A percentile compares a stretch with the other conserved stretches of the same genome.
These are phyloP conservation scores for Cassiopea andromeda DNA, from an alignment of 30 jellyfish, hydroid and myxozoan species.

Conservation along the genomic window DNA sequence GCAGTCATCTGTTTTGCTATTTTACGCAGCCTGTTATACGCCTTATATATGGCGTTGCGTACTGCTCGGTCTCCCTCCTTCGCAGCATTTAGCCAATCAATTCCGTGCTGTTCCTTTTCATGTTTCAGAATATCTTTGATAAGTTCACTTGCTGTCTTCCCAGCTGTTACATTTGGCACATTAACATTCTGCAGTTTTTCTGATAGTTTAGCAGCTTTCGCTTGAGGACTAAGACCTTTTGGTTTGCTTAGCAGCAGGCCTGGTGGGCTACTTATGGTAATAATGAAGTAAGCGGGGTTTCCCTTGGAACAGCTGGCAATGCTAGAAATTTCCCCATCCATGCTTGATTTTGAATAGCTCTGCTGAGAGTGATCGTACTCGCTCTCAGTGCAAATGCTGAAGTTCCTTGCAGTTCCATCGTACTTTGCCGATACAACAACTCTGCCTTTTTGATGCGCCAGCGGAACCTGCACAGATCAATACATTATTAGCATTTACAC, in stretches of 20 bases:
- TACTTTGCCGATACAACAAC: not conserved
- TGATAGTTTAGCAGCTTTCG: not conserved
- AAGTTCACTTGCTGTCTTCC: constrained; percentile 17
- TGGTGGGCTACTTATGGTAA: not conserved
- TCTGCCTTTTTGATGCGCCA: constrained; percentile 8
- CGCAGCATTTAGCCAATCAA: constrained; percentile 53
- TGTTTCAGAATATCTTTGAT: constrained; percentile 36
- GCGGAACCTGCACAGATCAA: constrained; percentile 4
- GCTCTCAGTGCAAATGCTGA: not conserved
- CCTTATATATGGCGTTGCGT: constrained; percentile 25
- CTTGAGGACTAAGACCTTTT: not conserved
- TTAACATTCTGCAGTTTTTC: not conserved
- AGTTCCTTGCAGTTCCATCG: not conserved
- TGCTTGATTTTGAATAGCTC: constrained; percentile 1
- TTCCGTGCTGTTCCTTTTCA: constrained; percentile 42
- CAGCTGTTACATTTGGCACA: constrained; percentile 25
- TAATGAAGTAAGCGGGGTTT: not conserved
- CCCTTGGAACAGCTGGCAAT: not conserved
- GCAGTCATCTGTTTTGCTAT: constrained; percentile 18
- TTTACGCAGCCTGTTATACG: constrained; percentile 35
- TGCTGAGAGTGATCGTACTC: not conserved
- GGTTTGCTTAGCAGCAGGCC: not conserved
- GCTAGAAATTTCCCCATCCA: constrained; percentile 6
- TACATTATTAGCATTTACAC: too few relatives aligned
- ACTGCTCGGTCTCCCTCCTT: constrained; percentile 32